A percentile compares a stretch with the other conserved stretches of the same genome.
phyloP scores from a whole-genome alignment of 2,888 invertebrate species.

The Cartodere bifasciata region DNA sequence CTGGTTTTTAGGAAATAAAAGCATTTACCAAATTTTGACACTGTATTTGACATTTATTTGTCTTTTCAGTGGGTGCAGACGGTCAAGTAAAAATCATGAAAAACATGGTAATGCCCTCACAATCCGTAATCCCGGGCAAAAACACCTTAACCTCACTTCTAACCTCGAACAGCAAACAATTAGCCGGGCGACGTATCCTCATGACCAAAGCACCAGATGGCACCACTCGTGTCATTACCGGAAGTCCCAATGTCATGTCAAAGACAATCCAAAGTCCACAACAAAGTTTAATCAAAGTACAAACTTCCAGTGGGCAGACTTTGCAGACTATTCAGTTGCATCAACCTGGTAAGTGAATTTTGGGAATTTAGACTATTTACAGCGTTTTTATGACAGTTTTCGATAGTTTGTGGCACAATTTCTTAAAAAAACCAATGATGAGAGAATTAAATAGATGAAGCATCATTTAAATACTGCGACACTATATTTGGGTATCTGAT shows the following conservation, averaged over 20 bases:
- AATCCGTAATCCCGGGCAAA: constrained; percentile 41
- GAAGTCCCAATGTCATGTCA: constrained; percentile 42
- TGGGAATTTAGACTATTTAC: constrained; percentile 6
- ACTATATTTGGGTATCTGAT: too few relatives aligned
- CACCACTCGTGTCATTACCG: constrained; percentile 49
- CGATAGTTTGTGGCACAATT: too few relatives aligned
- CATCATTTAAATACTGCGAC: too few relatives aligned
- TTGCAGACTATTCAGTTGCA: constrained; percentile 35
- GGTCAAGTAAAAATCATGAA: constrained; percentile 53
- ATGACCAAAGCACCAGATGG: constrained; percentile 66
- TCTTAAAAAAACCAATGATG: too few relatives aligned
- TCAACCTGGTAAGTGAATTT: constrained; percentile 26
- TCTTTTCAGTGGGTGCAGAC: constrained; percentile 36
- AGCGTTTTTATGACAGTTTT: too few relatives aligned
- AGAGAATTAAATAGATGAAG: too few relatives aligned
- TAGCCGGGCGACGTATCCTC: constrained; percentile 54
- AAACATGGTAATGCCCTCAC: constrained; percentile 48
- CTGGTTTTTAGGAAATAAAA: too few relatives aligned
- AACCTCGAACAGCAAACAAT: constrained; percentile 49
- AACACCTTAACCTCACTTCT: constrained; percentile 54
- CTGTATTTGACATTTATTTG: too few relatives aligned
- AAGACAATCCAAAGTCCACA: constrained; percentile 33
- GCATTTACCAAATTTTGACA: too few relatives aligned
- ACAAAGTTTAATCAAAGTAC: constrained; percentile 41
- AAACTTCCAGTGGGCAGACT: constrained; percentile 27